Evolutionary conservation across 1,140 invertebrate species (phyloP), one percentile per base, ranked within the genome.

Genomic region (Brachionus asplanchnoidis): DNA sequence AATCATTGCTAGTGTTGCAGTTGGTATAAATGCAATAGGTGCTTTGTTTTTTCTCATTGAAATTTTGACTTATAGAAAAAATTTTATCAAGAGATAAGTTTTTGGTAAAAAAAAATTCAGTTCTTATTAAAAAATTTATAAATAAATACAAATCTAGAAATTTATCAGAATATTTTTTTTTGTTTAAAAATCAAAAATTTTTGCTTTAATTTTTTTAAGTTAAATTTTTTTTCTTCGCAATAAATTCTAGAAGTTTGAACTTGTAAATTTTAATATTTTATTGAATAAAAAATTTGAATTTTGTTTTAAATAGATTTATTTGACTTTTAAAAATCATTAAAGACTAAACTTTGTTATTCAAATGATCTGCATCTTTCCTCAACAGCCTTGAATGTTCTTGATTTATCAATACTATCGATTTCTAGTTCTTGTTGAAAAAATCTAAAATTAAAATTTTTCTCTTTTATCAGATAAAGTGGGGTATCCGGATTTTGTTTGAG

Each of bases 31-130:
- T 68, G 79, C 23, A 12, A 23, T 82, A 11, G 44, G 79, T 68
- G 23, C 36, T 4, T 68, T 82, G n/a, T 82, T 60, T 28, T 82
- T 82, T 82, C 42, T 82, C 4, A 68, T 82, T n/a, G 79, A 82
- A 46, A 60, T 82, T 44, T 65, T 26, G 3, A 82, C 53, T 40
- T 65, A 32, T 36, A 23, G 17, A 28, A 82, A 82, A 65, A 60
- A 20, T 36, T 17, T 28, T 11, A 56, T 1, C n/a, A 56, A 11
- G 8, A 42, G 40, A 11, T 77, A 40, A 77, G 14, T 20, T 46
- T 79, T 79, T 28, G 4, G 20, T 26, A 20, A 23, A 50, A 32
- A 50, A 77, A 42, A 77, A 42, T 17, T 75, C 28, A 32, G 0
- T 32, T 32, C 5, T 32, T 32, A 6, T 36, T 36, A 0, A 7